Base-by-base conservation (phyloP, 2,797 vertebrate genomes). In the Sebastes umbrosus region DNA sequence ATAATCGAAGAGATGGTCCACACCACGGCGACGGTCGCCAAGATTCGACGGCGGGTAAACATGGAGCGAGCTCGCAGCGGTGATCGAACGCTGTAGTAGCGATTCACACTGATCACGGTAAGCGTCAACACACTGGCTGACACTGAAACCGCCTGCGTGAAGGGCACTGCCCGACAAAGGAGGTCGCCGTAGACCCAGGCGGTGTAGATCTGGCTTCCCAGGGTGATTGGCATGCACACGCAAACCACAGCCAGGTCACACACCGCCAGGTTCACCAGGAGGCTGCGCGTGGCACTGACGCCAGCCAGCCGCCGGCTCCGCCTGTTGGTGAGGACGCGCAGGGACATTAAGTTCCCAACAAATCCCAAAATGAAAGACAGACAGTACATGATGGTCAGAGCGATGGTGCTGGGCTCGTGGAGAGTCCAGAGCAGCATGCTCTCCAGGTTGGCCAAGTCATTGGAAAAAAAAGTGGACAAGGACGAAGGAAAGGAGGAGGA, bases 241-340 rank as follows among this genome's bases (percentile, higher is more conserved):
- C 97, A 97, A 82, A 98, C 97, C 93, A 98, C 97, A 86, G 98
- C 97, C 85, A 98, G 95, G 92, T 98, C 97, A 0, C 97, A 98
- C 79, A 97, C 94, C 0, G 97, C 97, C 90, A 98, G 87, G 94
- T 98, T 98, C 81, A 98, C 95, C 85, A 98, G 94, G 55, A 98
- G 95, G 70, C 92, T 97, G 79, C 96, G 95, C 1, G 97, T 98
- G 88, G 97, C 96, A 3, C 97, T 97, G 77, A 97, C 93, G 8
- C 96, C 95, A 18, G 96, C 95, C 20, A 95, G 83, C 3, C 92
- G 94, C 0, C 93, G 92, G 62, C 92, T 94, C 18, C 87, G 93
- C 27, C 96, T 96, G 84, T 94, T 91, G n/a, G 96, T 96, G 63
- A 98, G 96, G 80, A 97, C 97, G 36, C 96, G 95, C 84, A 98